Conservation (phyloP, 2,888 invertebrate species). For the Andrena trimmerana region DNA sequence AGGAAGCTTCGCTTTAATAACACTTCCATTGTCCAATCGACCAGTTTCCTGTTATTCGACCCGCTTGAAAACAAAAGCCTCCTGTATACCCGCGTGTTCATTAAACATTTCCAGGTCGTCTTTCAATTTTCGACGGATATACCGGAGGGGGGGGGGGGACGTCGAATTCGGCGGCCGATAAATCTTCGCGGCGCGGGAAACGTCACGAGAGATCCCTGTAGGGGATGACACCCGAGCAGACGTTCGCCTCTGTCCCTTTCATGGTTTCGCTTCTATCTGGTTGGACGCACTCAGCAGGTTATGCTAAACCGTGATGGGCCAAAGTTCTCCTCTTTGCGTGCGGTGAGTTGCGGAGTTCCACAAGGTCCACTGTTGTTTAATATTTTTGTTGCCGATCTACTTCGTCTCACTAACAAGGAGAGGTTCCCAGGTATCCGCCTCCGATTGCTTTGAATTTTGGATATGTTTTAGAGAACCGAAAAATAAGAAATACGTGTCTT, state of each 20-base stretch:
- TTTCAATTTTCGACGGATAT: conserved; percentile 23
- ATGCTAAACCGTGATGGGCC: too few species aligned
- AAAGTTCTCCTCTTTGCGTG: too few species aligned
- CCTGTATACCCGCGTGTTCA: conserved; percentile 34
- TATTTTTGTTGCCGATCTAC: too few species aligned
- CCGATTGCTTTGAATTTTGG: too few species aligned
- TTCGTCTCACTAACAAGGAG: too few species aligned
- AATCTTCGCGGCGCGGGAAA: not conserved
- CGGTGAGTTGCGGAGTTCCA: too few species aligned
- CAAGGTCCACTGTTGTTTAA: too few species aligned
- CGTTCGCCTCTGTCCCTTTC: not conserved
- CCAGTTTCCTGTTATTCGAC: conserved; percentile 49
- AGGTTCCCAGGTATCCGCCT: too few species aligned
- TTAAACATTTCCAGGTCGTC: conserved; percentile 47
- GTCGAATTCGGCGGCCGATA: not conserved
- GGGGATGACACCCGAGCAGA: conserved; percentile 43
- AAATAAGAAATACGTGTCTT: too few species aligned
- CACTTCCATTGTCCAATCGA: conserved; percentile 31
- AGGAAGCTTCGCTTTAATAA: conserved; percentile 43
- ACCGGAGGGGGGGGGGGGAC: not conserved
- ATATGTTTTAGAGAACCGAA: too few species aligned
- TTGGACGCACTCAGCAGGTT: too few species aligned
- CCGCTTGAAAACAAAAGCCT: conserved; percentile 40
- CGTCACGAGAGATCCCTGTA: not conserved
- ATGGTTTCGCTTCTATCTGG: too few species aligned